These are phyloP conservation scores for Laupala kohalensis DNA, from an alignment of 1,140 invertebrate species.

Conservation along the genomic window DNA sequence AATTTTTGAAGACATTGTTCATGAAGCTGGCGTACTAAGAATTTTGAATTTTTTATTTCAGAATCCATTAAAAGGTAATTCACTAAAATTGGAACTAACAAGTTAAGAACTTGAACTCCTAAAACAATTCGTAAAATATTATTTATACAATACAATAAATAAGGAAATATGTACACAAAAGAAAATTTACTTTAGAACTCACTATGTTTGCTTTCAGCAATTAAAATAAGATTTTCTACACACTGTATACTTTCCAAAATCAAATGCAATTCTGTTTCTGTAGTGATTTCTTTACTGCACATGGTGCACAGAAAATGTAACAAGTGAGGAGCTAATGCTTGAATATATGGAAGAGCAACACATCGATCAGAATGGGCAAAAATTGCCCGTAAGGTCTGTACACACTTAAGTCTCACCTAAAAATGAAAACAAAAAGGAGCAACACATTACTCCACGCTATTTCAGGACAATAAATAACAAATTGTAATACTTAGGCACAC, in stretches of 20 bases:
- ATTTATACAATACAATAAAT: neutral
- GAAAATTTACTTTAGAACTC: no score
- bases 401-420: conserved; percentile 62
- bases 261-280: conserved; percentile 46
- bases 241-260: conserved; percentile 53
- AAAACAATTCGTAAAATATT: conserved; percentile 17
- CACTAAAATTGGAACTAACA: conserved; percentile 78
- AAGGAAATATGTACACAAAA: no score
- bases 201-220: conserved; percentile 66
- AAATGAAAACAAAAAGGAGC: no score
- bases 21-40: conserved; percentile 56
- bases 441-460: no score
- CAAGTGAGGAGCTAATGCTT: conserved; percentile 59
- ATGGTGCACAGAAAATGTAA: conserved; percentile 55
- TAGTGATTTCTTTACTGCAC: conserved; percentile 38
- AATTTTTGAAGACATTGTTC: conserved; percentile 77
- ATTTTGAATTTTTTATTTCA: conserved; percentile 42
- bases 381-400: conserved; percentile 61
- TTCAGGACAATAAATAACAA: no score
- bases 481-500: no score
- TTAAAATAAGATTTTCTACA: conserved; percentile 55
- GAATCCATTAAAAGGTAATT: conserved; percentile 63
- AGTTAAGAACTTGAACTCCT: conserved; percentile 79
- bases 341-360: conserved; percentile 66
- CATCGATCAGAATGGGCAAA: conserved; percentile 54